Percentiles rank a stretch among this genome's conserved stretches.
These are phyloP conservation scores for Pseudorectes ferrugineus DNA, from an alignment of 2,113 vertebrate genomes.

Conservation along the genomic window DNA sequence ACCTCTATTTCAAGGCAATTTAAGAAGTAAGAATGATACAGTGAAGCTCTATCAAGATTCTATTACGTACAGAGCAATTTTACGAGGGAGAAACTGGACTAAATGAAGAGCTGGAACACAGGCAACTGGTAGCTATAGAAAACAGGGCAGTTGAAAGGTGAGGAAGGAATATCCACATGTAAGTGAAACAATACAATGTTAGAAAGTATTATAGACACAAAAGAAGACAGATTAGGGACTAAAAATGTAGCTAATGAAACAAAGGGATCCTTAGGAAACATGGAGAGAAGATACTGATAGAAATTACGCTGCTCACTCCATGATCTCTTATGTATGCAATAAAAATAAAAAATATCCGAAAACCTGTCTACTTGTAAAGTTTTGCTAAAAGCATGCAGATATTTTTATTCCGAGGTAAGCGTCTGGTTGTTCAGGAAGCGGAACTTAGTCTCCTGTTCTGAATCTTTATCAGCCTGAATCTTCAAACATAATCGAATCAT, in stretches of 20 bases:
- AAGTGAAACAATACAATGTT: not conserved
- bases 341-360: not conserved
- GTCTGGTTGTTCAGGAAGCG: not conserved
- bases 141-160: not conserved
- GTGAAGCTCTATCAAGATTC: not conserved
- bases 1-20: not conserved
- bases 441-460: not conserved
- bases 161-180: accelerated
- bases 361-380: not conserved
- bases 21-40: not conserved
- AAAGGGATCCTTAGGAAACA: not conserved
- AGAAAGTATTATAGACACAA: not conserved
- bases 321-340: not conserved
- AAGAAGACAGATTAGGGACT: not conserved
- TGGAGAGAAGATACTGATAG: not conserved
- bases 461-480: not conserved
- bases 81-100: not conserved
- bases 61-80: not conserved
- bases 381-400: not conserved
- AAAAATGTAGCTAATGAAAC: not conserved
- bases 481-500: not conserved
- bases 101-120: not conserved
- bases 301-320: not conserved
- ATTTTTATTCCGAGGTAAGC: not conserved
- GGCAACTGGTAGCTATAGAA: not conserved